A percentile compares a stretch with the other conserved stretches of the same genome.
Conservation (phyloP, 2,888 invertebrate genomes). For the Taenaris catops region DNA sequence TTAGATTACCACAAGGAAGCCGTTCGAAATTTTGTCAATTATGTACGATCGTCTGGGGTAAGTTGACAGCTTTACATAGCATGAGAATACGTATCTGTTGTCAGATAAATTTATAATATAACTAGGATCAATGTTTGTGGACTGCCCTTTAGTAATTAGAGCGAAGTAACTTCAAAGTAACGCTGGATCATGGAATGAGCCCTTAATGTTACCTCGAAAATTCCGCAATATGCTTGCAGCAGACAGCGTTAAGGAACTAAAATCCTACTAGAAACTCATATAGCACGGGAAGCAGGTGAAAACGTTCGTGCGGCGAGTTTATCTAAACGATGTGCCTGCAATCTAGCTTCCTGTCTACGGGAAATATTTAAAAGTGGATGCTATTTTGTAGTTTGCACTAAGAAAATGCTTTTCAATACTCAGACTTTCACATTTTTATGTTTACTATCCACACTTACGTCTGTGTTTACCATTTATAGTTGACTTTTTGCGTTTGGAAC, state of each 20-base stretch:
- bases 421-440: neutral
- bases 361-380: conserved; percentile 5
- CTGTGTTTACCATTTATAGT: neutral
- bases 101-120: too few relatives aligned
- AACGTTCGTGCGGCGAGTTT: conserved; percentile 17
- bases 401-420: conserved; percentile 4
- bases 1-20: conserved; percentile 67
- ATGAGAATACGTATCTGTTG: too few relatives aligned
- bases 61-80: conserved; percentile 34
- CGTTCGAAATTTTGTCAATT: conserved; percentile 53
- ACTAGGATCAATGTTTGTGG: too few relatives aligned
- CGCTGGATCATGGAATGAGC: too few relatives aligned
- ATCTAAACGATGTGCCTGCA: conserved; percentile 22
- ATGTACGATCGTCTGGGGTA: conserved; percentile 60
- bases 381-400: neutral
- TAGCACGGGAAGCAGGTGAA: conserved; percentile 9
- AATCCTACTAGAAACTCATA: conserved; percentile 17
- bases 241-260: conserved; percentile 5
- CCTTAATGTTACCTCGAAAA: too few relatives aligned
- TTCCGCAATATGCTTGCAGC: neutral
- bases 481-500: too few relatives aligned
- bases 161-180: too few relatives aligned
- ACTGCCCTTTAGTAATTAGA: too few relatives aligned
- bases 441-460: neutral
- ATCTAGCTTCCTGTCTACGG: conserved; percentile 14